Percentiles rank a stretch among this genome's conserved stretches.
Conservation (phyloP, 1,140 invertebrate genomes). For the Anadara kagoshimensis region DNA sequence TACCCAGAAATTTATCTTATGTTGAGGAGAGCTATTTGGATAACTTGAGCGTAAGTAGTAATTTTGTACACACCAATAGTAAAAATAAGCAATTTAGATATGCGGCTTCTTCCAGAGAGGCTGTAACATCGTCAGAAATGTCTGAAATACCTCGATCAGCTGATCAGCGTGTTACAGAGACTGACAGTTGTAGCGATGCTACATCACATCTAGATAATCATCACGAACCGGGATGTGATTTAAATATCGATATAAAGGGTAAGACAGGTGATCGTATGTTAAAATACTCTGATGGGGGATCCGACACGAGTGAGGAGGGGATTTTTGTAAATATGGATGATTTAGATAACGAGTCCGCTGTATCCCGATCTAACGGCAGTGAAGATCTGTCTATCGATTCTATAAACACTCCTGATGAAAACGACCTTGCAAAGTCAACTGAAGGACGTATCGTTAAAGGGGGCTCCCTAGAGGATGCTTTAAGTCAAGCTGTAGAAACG, state of each 20-base stretch:
- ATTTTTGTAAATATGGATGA: slow-evolving; percentile 67
- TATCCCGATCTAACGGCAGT: slow-evolving; percentile 7
- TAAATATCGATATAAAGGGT: slow-evolving; percentile 12
- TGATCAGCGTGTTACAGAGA: slow-evolving; percentile 1
- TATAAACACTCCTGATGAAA: slow-evolving; percentile 51
- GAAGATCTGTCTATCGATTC: slow-evolving; percentile 45
- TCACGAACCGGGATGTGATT: slow-evolving; percentile 8
- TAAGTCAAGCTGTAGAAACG: background rate
- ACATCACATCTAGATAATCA: background rate
- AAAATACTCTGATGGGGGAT: slow-evolving; percentile 26
- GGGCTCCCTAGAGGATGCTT: background rate
- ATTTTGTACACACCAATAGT: slow-evolving; percentile 54
- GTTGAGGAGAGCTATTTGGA: slow-evolving; percentile 60
- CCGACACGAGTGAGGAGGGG: slow-evolving; percentile 57
- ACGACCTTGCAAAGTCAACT: slow-evolving; percentile 36
- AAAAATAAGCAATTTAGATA: slow-evolving; percentile 14
- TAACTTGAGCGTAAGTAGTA: slow-evolving; percentile 55
- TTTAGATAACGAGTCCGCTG: slow-evolving; percentile 35
- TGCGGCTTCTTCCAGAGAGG: background rate
- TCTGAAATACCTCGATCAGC: background rate
- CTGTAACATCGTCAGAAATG: slow-evolving; percentile 7
- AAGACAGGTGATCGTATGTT: slow-evolving; percentile 10
- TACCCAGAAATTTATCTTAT: slow-evolving; percentile 66
- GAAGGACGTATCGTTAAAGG: slow-evolving; percentile 36
- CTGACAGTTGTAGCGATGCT: slow-evolving; percentile 24